Conservation (phyloP, 1,140 invertebrate genomes). For the Drosophila kikkawai region DNA sequence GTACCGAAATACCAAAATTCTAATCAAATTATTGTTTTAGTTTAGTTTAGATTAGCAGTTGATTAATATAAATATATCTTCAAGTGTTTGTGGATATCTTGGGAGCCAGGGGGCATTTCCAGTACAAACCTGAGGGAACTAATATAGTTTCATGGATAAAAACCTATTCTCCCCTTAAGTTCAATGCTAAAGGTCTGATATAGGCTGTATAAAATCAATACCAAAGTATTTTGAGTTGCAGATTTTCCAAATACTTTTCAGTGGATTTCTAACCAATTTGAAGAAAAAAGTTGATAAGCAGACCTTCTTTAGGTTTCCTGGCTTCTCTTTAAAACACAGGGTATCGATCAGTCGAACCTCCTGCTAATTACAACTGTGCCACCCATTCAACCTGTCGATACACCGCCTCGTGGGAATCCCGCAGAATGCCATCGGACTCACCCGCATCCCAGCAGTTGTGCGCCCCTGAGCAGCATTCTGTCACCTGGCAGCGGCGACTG, state of each 20-base stretch:
- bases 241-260: no score
- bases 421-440: slow-evolving; percentile 44
- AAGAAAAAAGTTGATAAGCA: no score
- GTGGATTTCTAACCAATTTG: no score
- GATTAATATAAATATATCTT: slow-evolving; percentile 4
- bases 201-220: not conserved
- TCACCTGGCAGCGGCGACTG: slow-evolving; percentile 24
- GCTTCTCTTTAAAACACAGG: not conserved
- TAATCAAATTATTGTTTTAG: not conserved
- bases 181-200: not conserved
- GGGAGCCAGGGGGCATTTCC: no score
- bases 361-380: not conserved
- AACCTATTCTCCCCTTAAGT: not conserved
- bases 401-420: slow-evolving; percentile 2
- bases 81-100: not conserved
- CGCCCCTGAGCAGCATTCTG: slow-evolving; percentile 72
- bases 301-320: no score
- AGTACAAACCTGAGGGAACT: not conserved
- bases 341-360: not conserved
- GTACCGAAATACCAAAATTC: not conserved
- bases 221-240: no score
- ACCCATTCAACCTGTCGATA: slow-evolving; percentile 13
- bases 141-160: not conserved
- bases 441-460: slow-evolving; percentile 67
- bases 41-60: slow-evolving; percentile 18